A percentile compares a stretch with the other conserved stretches of the same genome.
Evolutionary conservation across 2,888 invertebrate genomes (phyloP).

Genomic region (Trichogramma dendrolimi): DNA sequence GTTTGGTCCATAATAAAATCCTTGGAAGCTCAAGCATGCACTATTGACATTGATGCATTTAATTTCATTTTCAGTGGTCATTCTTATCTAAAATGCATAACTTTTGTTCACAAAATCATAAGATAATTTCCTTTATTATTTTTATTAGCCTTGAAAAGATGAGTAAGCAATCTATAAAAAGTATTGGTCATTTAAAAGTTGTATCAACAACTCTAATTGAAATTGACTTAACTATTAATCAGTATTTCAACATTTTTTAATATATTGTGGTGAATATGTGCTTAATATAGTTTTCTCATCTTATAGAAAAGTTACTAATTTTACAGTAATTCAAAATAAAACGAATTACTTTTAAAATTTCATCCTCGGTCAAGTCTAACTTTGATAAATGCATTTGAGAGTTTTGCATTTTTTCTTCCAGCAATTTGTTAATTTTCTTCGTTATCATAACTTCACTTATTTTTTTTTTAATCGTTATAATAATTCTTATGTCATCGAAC

Average conservation of each 20-base stretch:
- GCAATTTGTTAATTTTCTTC: constrained; percentile 55
- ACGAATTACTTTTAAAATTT: no score
- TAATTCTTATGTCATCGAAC: constrained; percentile 80
- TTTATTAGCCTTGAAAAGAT: background rate
- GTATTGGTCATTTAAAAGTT: constrained; percentile 50
- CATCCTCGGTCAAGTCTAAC: no score
- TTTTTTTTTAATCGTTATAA: constrained; percentile 78
- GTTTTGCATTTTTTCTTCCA: constrained; percentile 35
- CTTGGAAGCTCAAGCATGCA: constrained; percentile 75
- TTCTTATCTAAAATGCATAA: constrained; percentile 39
- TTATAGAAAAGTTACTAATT: no score
- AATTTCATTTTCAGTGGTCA: constrained; percentile 59
- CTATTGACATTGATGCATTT: constrained; percentile 75
- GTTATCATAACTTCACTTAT: constrained; percentile 63
- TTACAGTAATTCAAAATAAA: no score
- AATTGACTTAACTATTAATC: constrained; percentile 33
- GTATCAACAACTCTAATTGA: constrained; percentile 37
- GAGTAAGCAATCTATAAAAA: constrained; percentile 34
- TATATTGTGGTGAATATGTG: no score
- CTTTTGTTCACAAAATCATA: no score
- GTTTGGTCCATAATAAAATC: constrained; percentile 59
- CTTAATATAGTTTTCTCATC: no score
- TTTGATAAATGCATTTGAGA: no score
- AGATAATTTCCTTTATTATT: background rate
- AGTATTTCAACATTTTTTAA: no score